Conservation (phyloP, 1,140 invertebrate genomes). For the Calephelis nemesis region DNA sequence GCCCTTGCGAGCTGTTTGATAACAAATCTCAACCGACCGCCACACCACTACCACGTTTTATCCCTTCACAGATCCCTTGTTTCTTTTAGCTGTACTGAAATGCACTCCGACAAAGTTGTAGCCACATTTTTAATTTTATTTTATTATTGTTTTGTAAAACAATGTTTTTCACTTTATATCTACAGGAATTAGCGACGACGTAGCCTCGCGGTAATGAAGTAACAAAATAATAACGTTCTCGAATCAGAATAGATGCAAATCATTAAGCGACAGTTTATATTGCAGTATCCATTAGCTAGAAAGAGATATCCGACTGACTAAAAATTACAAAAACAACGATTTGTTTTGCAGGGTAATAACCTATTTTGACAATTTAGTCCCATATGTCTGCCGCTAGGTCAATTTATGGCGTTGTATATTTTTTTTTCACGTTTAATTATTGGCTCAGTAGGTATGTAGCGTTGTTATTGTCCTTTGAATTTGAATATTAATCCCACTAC, state of each 20-base stretch:
- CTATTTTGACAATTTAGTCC: constrained; percentile 76
- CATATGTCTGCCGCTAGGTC: constrained; percentile 62
- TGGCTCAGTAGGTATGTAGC: background rate
- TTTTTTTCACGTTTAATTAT: constrained; percentile 41
- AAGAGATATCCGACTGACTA: constrained; percentile 46
- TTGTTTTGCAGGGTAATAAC: constrained; percentile 54
- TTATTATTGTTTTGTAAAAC: constrained; percentile 41
- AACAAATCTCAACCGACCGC: constrained; percentile 52
- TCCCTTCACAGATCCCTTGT: constrained; percentile 30
- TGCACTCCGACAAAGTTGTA: constrained; percentile 36
- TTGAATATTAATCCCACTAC: no score
- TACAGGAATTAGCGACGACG: constrained; percentile 61
- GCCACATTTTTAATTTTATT: constrained; percentile 51
- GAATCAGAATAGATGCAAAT: constrained; percentile 37
- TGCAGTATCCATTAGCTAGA: constrained; percentile 30
- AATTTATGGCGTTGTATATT: constrained; percentile 55
- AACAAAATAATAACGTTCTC: constrained; percentile 40
- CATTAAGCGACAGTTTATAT: constrained; percentile 29
- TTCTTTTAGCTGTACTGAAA: constrained; percentile 57
- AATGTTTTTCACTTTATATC: constrained; percentile 49
- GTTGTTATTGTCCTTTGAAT: no score
- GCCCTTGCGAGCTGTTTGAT: constrained; percentile 56
- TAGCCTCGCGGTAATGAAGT: constrained; percentile 60
- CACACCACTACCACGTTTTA: constrained; percentile 56
- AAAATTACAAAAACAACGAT: constrained; percentile 32